A percentile compares a stretch with the other conserved stretches of the same genome.
These are phyloP conservation scores for Agrochola macilenta DNA, from an alignment of 2,888 invertebrate species.

Conservation along the genomic window DNA sequence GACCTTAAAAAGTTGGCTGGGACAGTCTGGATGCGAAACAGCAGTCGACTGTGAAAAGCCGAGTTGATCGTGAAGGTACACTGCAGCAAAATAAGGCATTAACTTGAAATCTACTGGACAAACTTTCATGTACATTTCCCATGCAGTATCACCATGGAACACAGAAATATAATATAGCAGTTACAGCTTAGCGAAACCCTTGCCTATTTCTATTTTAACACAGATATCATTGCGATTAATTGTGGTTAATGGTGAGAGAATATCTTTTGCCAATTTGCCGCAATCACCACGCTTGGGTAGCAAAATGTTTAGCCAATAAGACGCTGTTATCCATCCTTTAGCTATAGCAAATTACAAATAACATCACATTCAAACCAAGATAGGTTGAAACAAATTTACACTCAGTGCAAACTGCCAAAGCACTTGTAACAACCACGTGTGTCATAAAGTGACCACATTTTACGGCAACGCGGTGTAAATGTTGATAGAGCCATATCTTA, in stretches of 20 bases:
- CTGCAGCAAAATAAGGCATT: background rate
- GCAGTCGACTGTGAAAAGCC: no score
- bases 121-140: background rate
- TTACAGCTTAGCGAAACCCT: background rate
- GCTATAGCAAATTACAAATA: slow-evolving; percentile 6
- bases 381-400: slow-evolving; percentile 22
- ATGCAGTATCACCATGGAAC: background rate
- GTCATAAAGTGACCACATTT: slow-evolving; percentile 52
- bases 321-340: background rate
- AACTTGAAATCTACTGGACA: background rate
- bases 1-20: no score
- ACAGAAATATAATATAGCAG: background rate
- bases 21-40: no score
- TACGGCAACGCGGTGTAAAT: slow-evolving; percentile 40
- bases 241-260: background rate
- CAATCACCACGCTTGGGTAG: background rate
- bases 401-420: slow-evolving; percentile 31
- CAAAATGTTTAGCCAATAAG: background rate
- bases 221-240: background rate
- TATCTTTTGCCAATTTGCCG: background rate
- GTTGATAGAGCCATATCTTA: slow-evolving; percentile 44
- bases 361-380: background rate
- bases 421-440: slow-evolving; percentile 27
- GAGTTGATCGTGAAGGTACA: background rate
- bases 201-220: no score